phyloP scores from a whole-genome alignment of 2,888 invertebrate genomes.

The Rhaphigaster nebulosa region DNA sequence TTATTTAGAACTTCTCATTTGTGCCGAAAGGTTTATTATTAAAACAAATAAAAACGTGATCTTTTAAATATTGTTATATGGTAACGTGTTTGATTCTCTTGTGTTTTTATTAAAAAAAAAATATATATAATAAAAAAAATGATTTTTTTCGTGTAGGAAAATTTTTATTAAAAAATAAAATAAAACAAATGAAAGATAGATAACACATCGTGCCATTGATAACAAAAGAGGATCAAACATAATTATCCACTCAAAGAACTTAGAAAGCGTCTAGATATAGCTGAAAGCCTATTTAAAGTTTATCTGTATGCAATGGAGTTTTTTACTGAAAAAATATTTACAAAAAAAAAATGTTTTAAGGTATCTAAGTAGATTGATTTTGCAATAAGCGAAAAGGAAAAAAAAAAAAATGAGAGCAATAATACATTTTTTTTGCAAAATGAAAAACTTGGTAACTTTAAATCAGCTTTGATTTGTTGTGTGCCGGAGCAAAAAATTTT shows the following conservation, averaged over 20 bases:
- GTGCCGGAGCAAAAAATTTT: conserved; percentile 58
- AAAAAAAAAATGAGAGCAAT: conserved; percentile 49
- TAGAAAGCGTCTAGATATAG: conserved; percentile 62
- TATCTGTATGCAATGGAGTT: conserved; percentile 62
- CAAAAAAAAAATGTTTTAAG: conserved; percentile 47
- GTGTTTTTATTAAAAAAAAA: too few species aligned
- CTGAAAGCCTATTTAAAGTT: conserved; percentile 59
- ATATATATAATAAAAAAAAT: neutral
- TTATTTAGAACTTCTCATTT: conserved; percentile 59
- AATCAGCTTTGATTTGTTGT: conserved; percentile 63
- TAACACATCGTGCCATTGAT: conserved; percentile 32
- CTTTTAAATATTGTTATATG: conserved; percentile 57
- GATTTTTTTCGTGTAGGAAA: neutral
- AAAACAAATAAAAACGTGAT: conserved; percentile 53
- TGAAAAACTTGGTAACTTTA: conserved; percentile 56
- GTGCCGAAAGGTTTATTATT: conserved; percentile 46
- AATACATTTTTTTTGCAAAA: conserved; percentile 50
- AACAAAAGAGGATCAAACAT: conserved; percentile 52
- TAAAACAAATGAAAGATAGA: neutral
- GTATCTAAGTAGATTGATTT: conserved; percentile 62
- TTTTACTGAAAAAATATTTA: conserved; percentile 62
- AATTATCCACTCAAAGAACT: conserved; percentile 53
- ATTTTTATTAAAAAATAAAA: neutral
- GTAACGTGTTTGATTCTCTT: conserved; percentile 50
- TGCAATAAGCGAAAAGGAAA: conserved; percentile 64